Base-by-base conservation (phyloP, 1,140 invertebrate species). In the Heliconius congener region DNA sequence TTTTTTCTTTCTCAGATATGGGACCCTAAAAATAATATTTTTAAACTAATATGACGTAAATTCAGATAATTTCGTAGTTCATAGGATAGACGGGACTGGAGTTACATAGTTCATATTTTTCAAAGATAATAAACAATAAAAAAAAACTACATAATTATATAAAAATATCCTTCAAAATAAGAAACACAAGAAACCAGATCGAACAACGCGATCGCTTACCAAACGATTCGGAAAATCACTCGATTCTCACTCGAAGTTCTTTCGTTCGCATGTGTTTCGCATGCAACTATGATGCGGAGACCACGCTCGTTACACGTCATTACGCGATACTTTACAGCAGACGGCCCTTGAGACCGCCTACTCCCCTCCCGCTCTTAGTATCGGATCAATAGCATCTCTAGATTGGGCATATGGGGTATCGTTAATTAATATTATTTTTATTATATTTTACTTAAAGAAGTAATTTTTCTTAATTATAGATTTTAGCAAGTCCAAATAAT, bases 301-400 rank as follows among this genome's bases (percentile, higher is more conserved):
- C 88, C 88, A 86, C 85, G 85, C 90, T 92, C 88, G 91, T 93
- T 94, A 92, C 92, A 93, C 91, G 90, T 94, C 92, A 94, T 94
- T 94, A 94, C 92, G 91, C 92, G 90, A 94, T 94, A 94, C 91
- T 94, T 94, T 94, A 90, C 88, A 86, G 93, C 91, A 94, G 93
- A 94, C 91, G 93, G 91, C 88, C 85, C 93, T 94, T 90, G 91
- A 93, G 91, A 94, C 91, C 91, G 87, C 86, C 87, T 88, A 85
- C 90, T 76, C 85, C 86, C 84, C 87, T 81, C 78, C 80, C 83
- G 79, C 81, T 80, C 84, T 84, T 77, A 84, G 78, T 86, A 87
- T 87, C 79, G 80, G 80, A 71, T 79, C 42, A 39, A 60, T 82
- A 82, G 46, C 81, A 80, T 76, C 72, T 79, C 85, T 85, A 78